Base-by-base conservation (phyloP, 35 echinoderm and acorn worm genomes). In the Diadema setosum region DNA sequence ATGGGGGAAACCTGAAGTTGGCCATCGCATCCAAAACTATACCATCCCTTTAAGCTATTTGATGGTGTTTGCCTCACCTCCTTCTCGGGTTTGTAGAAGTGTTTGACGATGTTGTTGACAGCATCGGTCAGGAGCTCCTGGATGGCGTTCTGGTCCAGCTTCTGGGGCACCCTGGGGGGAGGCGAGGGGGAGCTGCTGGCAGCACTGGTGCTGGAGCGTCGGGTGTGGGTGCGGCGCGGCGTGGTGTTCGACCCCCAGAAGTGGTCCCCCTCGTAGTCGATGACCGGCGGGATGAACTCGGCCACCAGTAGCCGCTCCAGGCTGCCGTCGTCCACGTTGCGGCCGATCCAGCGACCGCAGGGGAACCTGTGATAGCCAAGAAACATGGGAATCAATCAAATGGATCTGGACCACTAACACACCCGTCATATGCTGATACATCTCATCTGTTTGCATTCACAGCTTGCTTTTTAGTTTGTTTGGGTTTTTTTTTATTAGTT, bases 71-170 rank as follows among this genome's bases (percentile, higher is more conserved):
- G 30, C 31, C 82, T 83, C 21, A 99, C 96, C 96, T 99, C 96
- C 57, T 99, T 99, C 59, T 99, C 96, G n/a, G 96, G 86, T 84
- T 94, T 94, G 60, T 99, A 99, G 90, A 99, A 99, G 60, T 99
- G 92, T 81, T 99, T 99, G 82, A 99, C 96, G 57, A 99, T 99
- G 45, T 89, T 94, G 75, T 99, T 99, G 8, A 99, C 92, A 1
- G 93, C 96, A 90, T 99, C 96, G 4, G 96, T 99, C 46, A 99
- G 48, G 60, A 91, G 94, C 52, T 99, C 96, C 80, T 99, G 96
- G 21, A 99, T 92, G 17, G 48, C 65, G 58, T 86, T 89, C 73
- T 86, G 70, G 63, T 97, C 95, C 23, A 86, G 87, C 49, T 97
- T 97, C 4, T 82, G 80, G 31, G 58, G 58, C 21, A 78, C 73